Evolutionary conservation across 2,888 invertebrate genomes (phyloP), one percentile per base, ranked within the genome.

Genomic region (Calliopum simillimum): DNA sequence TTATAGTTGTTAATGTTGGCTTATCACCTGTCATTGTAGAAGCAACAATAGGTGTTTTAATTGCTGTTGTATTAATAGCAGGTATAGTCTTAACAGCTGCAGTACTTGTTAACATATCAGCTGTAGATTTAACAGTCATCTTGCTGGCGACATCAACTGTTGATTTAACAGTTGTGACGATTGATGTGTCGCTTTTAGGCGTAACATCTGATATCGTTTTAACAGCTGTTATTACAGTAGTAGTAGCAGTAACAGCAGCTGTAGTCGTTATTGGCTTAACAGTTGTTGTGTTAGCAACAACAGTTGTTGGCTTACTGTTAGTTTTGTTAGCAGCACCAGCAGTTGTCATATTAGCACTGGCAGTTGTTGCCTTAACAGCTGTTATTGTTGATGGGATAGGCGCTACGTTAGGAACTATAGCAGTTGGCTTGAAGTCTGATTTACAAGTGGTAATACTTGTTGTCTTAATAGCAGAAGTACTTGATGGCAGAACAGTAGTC

Each of bases 1-100:
- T 53, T 62, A 62, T 61, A 70, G 74, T 56, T 43, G 66, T 70
- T 71, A 70, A 46, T 65, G 58, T 69, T 70, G 75, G 68, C 51
- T 73, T 76, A 63, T 72, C 56, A 69, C 71, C 70, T 63, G 71
- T 19, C 75, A 75, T 68, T 8, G 71, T 21, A 46, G 64, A 62
- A 66, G 71, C 63, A 70, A 62, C 67, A 33, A 33, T 43, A 14
- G 46, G 19, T 5, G 70, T 44, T 25, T 55, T 66, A 19, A 44
- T 25, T n/a, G 64, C 25, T 65, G 66, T 25, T 64, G 59, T 51
- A 66, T 64, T 49, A 33, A 33, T 33, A 33, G 33, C 1, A 33
- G 23, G 63, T 69, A 61, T 69, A 47, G 67, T 49, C 46, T 58
- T 6, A 58, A 69, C 8, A 33, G 33, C 33, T 33, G 33, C 33